Evolutionary conservation across 2,888 invertebrate genomes (phyloP).

Genomic region (Rhamphomyia laevipes): DNA sequence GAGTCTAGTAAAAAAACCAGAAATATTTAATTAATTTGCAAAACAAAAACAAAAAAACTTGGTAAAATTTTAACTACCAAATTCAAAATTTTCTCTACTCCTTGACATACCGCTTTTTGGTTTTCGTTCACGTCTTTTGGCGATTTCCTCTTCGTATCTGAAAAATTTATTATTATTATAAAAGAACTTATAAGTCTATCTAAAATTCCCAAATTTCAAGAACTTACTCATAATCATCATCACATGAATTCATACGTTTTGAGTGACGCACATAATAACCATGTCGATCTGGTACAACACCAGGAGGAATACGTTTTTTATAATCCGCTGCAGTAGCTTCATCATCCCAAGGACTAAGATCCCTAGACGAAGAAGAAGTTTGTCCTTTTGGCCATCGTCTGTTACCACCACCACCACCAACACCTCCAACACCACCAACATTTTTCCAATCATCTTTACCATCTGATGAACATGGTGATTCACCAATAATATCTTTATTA

Average conservation of each 20-base stretch:
- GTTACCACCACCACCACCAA: conserved; percentile 15
- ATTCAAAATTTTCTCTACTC: conserved; percentile 36
- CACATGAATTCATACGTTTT: conserved; percentile 48
- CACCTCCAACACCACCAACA: conserved; percentile 19
- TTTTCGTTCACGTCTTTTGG: conserved; percentile 29
- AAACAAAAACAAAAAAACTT: not conserved
- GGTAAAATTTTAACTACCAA: conserved; percentile 21
- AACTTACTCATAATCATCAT: conserved; percentile 61
- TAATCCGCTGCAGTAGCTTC: conserved; percentile 46
- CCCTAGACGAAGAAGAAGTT: conserved; percentile 61
- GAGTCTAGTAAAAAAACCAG: conserved; percentile 22
- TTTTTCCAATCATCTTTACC: conserved; percentile 51
- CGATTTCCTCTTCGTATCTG: conserved; percentile 34
- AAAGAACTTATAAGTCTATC: no score
- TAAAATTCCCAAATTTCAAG: conserved; percentile 13
- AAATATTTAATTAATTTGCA: not conserved
- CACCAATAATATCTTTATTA: conserved; percentile 38
- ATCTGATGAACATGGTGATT: conserved; percentile 70
- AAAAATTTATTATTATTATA: conserved; percentile 2
- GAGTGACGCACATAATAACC: conserved; percentile 42
- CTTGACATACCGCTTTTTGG: conserved; percentile 31
- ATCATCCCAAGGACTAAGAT: conserved; percentile 72
- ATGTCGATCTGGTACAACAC: conserved; percentile 24
- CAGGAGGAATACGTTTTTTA: conserved; percentile 33
- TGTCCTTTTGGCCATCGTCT: conserved; percentile 46